Evolutionary conservation across 2,113 vertebrate species (phyloP), one percentile per base, ranked within the genome.

Genomic region (Menidia beryllina): DNA sequence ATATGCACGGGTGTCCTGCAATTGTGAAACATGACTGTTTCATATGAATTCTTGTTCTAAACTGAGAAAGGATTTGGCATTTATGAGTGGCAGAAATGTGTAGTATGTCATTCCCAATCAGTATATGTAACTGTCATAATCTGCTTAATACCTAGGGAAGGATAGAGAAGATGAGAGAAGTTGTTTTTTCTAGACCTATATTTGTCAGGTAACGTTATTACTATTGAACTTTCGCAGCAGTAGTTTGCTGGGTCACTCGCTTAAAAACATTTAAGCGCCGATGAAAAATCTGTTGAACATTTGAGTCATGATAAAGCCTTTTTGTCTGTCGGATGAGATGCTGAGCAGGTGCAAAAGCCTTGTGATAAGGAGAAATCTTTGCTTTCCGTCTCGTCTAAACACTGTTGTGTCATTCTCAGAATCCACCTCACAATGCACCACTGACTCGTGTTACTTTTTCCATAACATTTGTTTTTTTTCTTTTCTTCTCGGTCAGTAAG

Each of bases 231-330:
- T 62, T 49, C 38, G 48, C 24, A 39, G 36, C 57, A 55, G 21
- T 21, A 7, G 55, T 27, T 43, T 0, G 0, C 23, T 43, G 50
- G 15, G 54, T 45, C 15, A 25, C 26, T 58, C 21, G 34, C 48
- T 14, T 45, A 74, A 30, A 73, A 59, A 70, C 62, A 59, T 59
- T 43, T 60, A 67, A 52, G 34, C 27, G 63, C 54, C 26, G n/a
- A 38, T 57, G 25, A 51, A 3, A 83, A 86, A 88, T 83, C 84
- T 79, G 10, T 75, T 15, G n/a, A 36, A 38, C 57, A 79, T 75
- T 73, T 72, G 39, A 48, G 67, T 79, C 69, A 85, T 83, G 77
- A 83, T 65, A 43, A 61, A 49, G 51, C 64, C 23, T 49, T 63
- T 72, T 48, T 24, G 60, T 74, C 43, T 26, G 19, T 54, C 13